Conservation (phyloP, 1,140 invertebrate species). For the Aphidius gifuensis region DNA sequence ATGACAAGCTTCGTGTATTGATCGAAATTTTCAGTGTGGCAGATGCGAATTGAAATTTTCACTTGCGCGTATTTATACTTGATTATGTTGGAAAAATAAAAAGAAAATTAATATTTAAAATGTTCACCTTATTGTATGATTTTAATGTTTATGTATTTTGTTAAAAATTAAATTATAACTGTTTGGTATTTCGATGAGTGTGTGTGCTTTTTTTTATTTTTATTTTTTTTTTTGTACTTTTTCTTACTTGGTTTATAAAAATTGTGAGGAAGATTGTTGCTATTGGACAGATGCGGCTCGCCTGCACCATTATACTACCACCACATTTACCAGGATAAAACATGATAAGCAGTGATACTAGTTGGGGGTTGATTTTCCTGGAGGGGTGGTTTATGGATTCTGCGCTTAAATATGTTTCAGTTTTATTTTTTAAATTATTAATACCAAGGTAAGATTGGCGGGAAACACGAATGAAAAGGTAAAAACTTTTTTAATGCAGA, state of each 20-base stretch:
- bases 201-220: not conserved
- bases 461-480: too few species aligned
- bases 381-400: too few species aligned
- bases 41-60: conserved; percentile 20
- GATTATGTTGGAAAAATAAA: not conserved
- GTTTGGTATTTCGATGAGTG: not conserved
- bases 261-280: conserved; percentile 19
- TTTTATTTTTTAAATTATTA: too few species aligned
- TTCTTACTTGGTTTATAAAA: conserved; percentile 23
- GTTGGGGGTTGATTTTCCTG: too few species aligned
- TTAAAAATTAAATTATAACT: not conserved
- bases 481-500: too few species aligned
- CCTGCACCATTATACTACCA: conserved; percentile 24
- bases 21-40: conserved; percentile 17
- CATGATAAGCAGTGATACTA: too few species aligned
- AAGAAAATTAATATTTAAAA: too few species aligned
- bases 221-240: not conserved
- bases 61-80: not conserved
- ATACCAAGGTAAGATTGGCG: too few species aligned
- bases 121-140: not conserved
- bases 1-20: conserved; percentile 21
- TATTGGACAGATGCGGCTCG: conserved; percentile 19
- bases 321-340: too few species aligned
- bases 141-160: not conserved
- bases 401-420: too few species aligned